A percentile compares a stretch with the other conserved stretches of the same genome.
Evolutionary conservation across 1,140 invertebrate species (phyloP).

Genomic region (Cotesia typhae): DNA sequence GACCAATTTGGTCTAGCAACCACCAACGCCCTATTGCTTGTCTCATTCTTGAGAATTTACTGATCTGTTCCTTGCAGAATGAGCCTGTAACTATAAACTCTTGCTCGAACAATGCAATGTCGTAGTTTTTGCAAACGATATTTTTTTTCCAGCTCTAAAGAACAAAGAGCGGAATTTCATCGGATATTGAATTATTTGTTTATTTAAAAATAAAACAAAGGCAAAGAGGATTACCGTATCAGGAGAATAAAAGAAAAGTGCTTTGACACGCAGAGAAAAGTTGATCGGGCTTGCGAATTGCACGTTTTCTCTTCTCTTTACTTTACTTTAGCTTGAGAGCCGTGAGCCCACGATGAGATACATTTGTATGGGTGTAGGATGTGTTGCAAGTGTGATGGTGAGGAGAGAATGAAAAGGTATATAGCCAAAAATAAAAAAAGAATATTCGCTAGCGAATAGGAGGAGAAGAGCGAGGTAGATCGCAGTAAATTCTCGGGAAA

Average conservation of each 20-base stretch:
- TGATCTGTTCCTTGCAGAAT: constrained; percentile 33
- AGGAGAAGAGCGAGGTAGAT: constrained; percentile 30
- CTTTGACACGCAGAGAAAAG: constrained; percentile 33
- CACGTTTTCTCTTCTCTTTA: constrained; percentile 5
- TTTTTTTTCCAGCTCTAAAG: neutral
- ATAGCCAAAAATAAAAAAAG: constrained; percentile 10
- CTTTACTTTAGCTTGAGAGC: constrained; percentile 18
- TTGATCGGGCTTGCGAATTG: constrained; percentile 28
- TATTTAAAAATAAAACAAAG: constrained; percentile 20
- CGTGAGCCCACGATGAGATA: constrained; percentile 3
- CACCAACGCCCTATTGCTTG: constrained; percentile 34
- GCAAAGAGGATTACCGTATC: constrained; percentile 28
- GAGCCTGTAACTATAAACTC: too few relatives aligned
- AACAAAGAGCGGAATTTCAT: neutral
- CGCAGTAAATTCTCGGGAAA: constrained; percentile 34
- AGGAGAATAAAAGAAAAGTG: constrained; percentile 31
- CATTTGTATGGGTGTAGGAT: too few relatives aligned
- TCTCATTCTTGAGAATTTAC: constrained; percentile 42
- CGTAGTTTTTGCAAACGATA: too few relatives aligned
- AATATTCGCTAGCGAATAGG: neutral
- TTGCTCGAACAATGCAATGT: too few relatives aligned
- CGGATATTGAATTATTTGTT: neutral
- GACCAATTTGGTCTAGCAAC: constrained; percentile 42
- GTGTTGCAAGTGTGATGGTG: neutral
- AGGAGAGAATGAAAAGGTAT: constrained; percentile 31